Base-by-base conservation (phyloP, 2,888 invertebrate genomes). In the Platycheirus albimanus region DNA sequence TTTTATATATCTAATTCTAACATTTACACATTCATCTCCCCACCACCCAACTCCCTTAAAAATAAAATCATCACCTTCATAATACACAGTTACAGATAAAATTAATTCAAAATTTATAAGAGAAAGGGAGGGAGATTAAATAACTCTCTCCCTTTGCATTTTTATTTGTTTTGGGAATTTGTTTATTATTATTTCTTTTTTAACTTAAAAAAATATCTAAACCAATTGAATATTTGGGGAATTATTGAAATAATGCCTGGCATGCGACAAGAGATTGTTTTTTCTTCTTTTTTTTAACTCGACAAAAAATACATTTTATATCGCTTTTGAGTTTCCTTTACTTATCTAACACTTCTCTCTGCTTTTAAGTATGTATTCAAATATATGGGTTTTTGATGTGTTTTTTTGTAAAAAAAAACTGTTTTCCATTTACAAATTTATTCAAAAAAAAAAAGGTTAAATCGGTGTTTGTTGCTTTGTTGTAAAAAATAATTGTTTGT, bases 391-490 rank as follows among this genome's bases (percentile, higher is more conserved):
- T 54, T 54, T 66, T 30, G 58, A 66, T 67, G 41, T 67, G 78
- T 66, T 78, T 78, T n/a, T 72, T 8, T 66, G 61, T 51, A 19
- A 49, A 71, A 36, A 13, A 20, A 36, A 19, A 38, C 13, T 17
- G 2, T 19, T 56, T 64, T 52, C 38, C 30, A 66, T 66, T 49
- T 41, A 38, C 2, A 28, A 13, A 49, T 13, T 43, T 38, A 63
- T 11, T 15, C 0, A 47, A 49, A 56, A 8, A 20, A 20, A 20
- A 24, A 36, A n/a, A n/a, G n/a, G n/a, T n/a, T n/a, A n/a, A 51
- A 36, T 71, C 75, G 63, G 66, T 81, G 76, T 81, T 81, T 71
- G 76, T 75, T 75, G 75, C 80, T 80, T 80, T 66, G 66, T 71
- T 67, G 71, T 71, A 52, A 28, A 76, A 66, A 20, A 71, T 24